Evolutionary conservation across 2,113 vertebrate genomes (phyloP), one percentile per base, ranked within the genome.

Genomic region (Nothobranchius furzeri): DNA sequence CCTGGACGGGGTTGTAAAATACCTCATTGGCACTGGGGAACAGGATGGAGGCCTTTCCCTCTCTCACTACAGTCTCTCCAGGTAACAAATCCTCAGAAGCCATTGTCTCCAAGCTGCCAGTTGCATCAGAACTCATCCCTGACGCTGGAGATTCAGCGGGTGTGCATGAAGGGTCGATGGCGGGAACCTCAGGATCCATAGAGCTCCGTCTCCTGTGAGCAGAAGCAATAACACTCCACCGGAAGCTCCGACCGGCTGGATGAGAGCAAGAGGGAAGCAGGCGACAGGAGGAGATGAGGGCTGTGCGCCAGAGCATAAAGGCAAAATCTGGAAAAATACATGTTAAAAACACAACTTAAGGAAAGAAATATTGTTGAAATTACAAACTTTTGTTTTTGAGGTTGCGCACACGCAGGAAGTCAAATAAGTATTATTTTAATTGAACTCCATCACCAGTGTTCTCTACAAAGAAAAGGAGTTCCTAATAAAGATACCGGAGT

Each of bases 1-100:
- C 96, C 87, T 97, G 96, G 37, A 97, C 96, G 0, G 96, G 96
- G 58, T 97, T 97, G 81, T 97, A 97, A 86, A 97, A 97, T 42
- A 97, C 96, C 73, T 97, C 93, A 36, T 97, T 97, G 49, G 95
- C 94, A 58, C 78, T 93, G 35, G 96, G 95, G 61, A 95, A 97
- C 83, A 92, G 80, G 64, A 97, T 95, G 43, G 87, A 65, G 2
- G 95, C 95, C 64, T 93, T 94, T 9, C 96, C 96, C 85, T 96
- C 96, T 8, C 82, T 92, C 64, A 97, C 88, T 13, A 93, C 88
- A 0, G 92, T 95, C 86, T 94, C 94, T 10, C 90, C 92, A 0
- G 82, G 87, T 45, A 86, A 60, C 56, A 87, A 68, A 7, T 69
- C 88, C 0, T 54, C 49, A 3, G 64, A 40, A 36, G 46, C 6